Base-by-base conservation (phyloP, 2,888 invertebrate genomes). In the Mimachlamys varia region DNA sequence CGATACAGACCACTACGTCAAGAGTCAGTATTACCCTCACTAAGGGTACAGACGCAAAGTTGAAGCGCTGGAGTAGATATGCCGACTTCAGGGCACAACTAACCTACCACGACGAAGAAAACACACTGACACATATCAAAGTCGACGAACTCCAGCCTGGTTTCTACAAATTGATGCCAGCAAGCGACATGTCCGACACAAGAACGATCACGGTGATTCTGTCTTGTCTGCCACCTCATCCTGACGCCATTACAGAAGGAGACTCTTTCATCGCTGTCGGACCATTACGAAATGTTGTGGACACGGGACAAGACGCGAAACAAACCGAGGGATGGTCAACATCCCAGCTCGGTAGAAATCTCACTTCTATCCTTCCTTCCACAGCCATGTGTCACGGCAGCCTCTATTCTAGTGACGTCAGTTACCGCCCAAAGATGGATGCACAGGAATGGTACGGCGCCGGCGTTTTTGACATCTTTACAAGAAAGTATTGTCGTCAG, bases 401-500 rank as follows among this genome's bases (percentile, higher is more conserved):
- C 17, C 76, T 76, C 0, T 33, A 76, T 15, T 76, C 33, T 13
- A 76, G 76, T 12, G 76, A 76, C 15, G 33, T 33, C 76, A 76
- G 76, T 33, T 76, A 76, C 76, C 76, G 76, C 27, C 76, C 76
- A 27, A 76, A 76, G 17, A 3, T 33, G 12, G 76, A 76, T 22
- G 33, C 76, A 27, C 19, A 15, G 7, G 76, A 76, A 22, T 76
- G 76, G 76, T 76, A 76, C 13, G 33, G 33, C 0, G 33, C 76
- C 33, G 27, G 33, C 12, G 33, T 33, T 27, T 76, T 76, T 33
- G 76, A 76, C 33, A 76, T 22, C 27, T 76, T 76, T 17, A 76
- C 76, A 76, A 76, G 76, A 76, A 76, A 76, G 27, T 76, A 76
- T 33, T 76, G 76, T 27, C 76, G 76, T 12, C 76, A 76, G 76